Base-by-base conservation (phyloP, 2,797 vertebrate species). In the Denticeps clupeoides region DNA sequence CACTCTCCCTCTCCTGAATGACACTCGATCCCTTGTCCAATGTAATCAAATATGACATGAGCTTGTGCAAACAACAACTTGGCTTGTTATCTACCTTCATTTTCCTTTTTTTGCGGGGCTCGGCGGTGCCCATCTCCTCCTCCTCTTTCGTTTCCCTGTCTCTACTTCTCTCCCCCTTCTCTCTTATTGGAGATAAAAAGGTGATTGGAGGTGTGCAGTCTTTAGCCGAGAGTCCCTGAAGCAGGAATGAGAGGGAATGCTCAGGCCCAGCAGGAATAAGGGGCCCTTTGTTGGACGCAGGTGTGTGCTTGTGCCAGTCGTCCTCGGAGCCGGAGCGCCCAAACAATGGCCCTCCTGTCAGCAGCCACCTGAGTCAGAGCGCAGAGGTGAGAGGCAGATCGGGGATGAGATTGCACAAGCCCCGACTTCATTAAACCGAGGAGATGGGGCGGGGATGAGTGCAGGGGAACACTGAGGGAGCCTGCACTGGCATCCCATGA, bases 281-380 rank as follows among this genome's bases (percentile, higher is more conserved):
- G 78, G 63, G 32, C 55, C 70, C 62, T 74, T 80, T 77, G 74
- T 60, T 68, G 66, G 52, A 59, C 80, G 80, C 83, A 83, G 82
- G 83, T 84, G 83, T 76, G 74, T 80, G 68, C 80, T 77, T 77
- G 70, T 72, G 70, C 45, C 29, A 56, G 73, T 57, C 70, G 67
- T 70, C 53, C 70, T 74, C 70, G 59, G 67, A 35, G 67, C 54
- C 22, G 67, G 71, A 74, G 73, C 59, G 24, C 0, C 41, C 61
- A 72, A 80, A 83, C 81, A 83, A 83, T 80, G 69, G 65, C 38
- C 38, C 53, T 60, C 75, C 72, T 83, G 75, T 83, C 69, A 48
- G 64, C 51, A 77, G 72, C 74, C 79, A 80, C 78, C 80, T 78
- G 73, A 81, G 69, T 74, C 75, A 71, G 68, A 59, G 65, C 54